Base-by-base conservation (phyloP, 2,797 vertebrate genomes). In the Sphaeramia orbicularis region DNA sequence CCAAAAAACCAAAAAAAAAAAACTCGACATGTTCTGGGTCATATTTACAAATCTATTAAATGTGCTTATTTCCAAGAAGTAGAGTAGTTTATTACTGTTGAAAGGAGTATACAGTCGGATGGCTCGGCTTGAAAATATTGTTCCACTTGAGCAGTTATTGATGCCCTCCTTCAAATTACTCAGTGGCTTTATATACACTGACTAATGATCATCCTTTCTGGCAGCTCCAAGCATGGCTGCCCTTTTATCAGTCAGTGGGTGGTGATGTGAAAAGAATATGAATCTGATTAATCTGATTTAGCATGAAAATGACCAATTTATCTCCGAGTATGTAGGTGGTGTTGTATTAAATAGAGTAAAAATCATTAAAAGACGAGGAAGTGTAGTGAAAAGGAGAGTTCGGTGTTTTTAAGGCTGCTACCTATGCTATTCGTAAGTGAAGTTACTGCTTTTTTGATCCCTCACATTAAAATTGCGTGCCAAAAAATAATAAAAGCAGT, bases 181-280 rank as follows among this genome's bases (percentile, higher is more conserved):
- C 36, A 13, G 35, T 50, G 54, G 12, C 53, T 71, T 65, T 30
- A 56, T 65, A 61, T 44, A 43, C 14, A 37, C 43, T 15, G 16
- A 65, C 51, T 68, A 58, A 74, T 74, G 55, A 79, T 83, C 27
- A 53, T 70, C 53, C 54, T 52, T 40, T 65, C 24, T 65, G 52
- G 70, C 68, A 65, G 65, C 65, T 70, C 56, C n/a, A n/a, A 56
- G 57, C 49, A 13, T 45, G 38, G 56, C 67, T 74, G 49, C 53
- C 59, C 54, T 66, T 76, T 70, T 45, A 70, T 77, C 41, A 38
- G 49, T 67, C 60, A 13, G 38, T 14, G 30, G 15, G 53, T 40
- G 50, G 52, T 67, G 56, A 69, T 69, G 57, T 53, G 27, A 54
- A 71, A 65, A 57, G 30, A 32, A 63, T 56, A 12, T 36, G n/a